Evolutionary conservation across 2,113 vertebrate genomes (phyloP), one percentile per base, ranked within the genome.

Genomic region (Podarcis raffonei): DNA sequence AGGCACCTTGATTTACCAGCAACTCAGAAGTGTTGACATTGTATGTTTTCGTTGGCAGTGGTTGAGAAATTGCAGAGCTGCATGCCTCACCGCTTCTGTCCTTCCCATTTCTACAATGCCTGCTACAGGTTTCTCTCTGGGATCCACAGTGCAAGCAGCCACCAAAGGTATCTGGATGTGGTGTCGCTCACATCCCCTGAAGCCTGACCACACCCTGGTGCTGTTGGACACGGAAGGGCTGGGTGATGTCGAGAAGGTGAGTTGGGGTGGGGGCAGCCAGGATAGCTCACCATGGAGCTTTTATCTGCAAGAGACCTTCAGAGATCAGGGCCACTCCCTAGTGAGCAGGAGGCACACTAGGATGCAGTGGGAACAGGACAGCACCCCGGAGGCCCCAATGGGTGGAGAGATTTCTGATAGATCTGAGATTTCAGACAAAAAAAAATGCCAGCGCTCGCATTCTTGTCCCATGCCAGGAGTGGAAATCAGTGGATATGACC

Each of bases 151-250:
- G 16, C 48, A 69, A 30, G 92, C 94, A 8, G 16, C 92, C 88
- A 96, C 96, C 84, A 97, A 94, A 68, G 96, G 96, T 23, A 95
- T 97, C 91, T 97, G 96, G 96, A 96, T 96, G 93, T 96, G 94
- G 95, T 96, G 93, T 65, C 18, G 93, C 5, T 91, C 90, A 13
- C 96, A 97, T 48, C 96, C 95, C 15, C 20, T 18, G 0, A 93
- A 93, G 59, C 68, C 25, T 1, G 39, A 83, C 11, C 90, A 95
- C 53, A 92, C 79, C 7, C 90, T 96, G 84, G 91, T 96, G 53
- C 94, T 97, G 81, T 83, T 97, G 88, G 96, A 97, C 57, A 96
- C 94, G 0, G 96, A 96, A 62, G 96, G 95, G 1, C 91, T 96
- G 59, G 95, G 94, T 0, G 94, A 96, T 53, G 90, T 96, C 35